A percentile compares a stretch with the other conserved stretches of the same genome.
These are phyloP conservation scores for Aproaerema taeniolella DNA, from an alignment of 2,888 invertebrate genomes.

Conservation along the genomic window DNA sequence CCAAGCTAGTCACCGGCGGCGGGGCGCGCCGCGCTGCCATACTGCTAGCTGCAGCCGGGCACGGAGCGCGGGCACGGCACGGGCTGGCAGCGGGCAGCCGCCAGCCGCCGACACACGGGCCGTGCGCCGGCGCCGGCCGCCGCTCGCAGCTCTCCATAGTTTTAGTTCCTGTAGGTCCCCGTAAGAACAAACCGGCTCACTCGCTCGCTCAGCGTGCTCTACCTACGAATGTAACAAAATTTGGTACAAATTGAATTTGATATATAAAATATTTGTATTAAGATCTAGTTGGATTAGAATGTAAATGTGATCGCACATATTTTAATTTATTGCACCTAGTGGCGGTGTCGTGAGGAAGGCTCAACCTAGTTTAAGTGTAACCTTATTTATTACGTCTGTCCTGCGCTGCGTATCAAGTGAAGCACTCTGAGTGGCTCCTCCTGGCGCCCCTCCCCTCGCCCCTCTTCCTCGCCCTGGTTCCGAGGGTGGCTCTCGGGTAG, in stretches of 20 bases:
- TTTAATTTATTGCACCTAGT: constrained; percentile 49
- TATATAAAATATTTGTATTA: constrained; percentile 39
- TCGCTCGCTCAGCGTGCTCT: constrained; percentile 14
- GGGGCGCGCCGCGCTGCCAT: constrained; percentile 48
- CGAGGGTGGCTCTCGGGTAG: too few relatives aligned
- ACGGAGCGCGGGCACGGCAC: too few relatives aligned
- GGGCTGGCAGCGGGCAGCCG: too few relatives aligned
- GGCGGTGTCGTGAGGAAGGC: constrained; percentile 31
- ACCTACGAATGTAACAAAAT: constrained; percentile 34
- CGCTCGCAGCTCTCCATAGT: constrained; percentile 27
- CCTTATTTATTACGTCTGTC: constrained; percentile 24
- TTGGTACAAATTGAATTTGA: constrained; percentile 69
- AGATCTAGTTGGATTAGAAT: constrained; percentile 42
- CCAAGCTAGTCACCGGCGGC: constrained; percentile 69
- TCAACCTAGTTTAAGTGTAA: constrained; percentile 38
- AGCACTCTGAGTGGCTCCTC: too few relatives aligned
- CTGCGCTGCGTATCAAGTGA: constrained; percentile 1
- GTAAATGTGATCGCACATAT: constrained; percentile 61
- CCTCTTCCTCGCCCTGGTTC: too few relatives aligned
- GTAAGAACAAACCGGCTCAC: constrained; percentile 27
- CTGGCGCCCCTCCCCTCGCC: constrained; percentile 14
- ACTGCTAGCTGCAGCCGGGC: constrained; percentile 36
- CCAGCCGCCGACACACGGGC: not conserved
- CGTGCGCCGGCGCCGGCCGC: not conserved
- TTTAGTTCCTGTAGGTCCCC: constrained; percentile 37